Conservation (phyloP, 1,140 invertebrate species). For the Drosophila baimaii region DNA sequence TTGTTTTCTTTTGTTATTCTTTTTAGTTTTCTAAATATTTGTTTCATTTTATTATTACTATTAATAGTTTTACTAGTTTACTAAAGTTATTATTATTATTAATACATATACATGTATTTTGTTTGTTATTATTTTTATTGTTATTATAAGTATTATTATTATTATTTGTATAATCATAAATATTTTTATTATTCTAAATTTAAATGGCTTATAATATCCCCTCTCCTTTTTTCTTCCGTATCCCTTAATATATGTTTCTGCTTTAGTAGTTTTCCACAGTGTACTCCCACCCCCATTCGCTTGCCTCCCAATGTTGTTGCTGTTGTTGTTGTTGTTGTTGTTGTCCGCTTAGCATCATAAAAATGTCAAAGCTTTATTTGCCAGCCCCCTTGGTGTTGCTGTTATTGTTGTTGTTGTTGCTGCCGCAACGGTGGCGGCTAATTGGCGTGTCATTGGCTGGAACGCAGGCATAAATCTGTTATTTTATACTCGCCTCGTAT, state of each 20-base stretch:
- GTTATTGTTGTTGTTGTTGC: constrained; percentile 26
- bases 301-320: constrained; percentile 13
- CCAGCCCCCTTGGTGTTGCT: constrained; percentile 56
- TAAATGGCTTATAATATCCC: too few relatives aligned
- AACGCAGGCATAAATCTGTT: constrained; percentile 82
- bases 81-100: neutral
- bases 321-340: constrained; percentile 9
- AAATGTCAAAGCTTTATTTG: constrained; percentile 84
- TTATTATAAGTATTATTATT: neutral
- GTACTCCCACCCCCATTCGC: neutral
- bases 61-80: neutral
- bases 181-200: too few relatives aligned
- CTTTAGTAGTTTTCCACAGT: too few relatives aligned
- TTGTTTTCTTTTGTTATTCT: too few relatives aligned
- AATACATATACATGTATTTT: neutral
- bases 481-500: constrained; percentile 72
- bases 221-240: too few relatives aligned
- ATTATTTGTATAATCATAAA: neutral
- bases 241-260: neutral
- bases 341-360: constrained; percentile 78
- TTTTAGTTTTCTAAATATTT: neutral
- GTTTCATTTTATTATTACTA: neutral
- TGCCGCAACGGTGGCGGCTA: constrained; percentile 55
- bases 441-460: constrained; percentile 83
- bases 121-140: neutral